Evolutionary conservation across 2,113 vertebrate genomes (phyloP).

Genomic region (Pongo pygmaeus): DNA sequence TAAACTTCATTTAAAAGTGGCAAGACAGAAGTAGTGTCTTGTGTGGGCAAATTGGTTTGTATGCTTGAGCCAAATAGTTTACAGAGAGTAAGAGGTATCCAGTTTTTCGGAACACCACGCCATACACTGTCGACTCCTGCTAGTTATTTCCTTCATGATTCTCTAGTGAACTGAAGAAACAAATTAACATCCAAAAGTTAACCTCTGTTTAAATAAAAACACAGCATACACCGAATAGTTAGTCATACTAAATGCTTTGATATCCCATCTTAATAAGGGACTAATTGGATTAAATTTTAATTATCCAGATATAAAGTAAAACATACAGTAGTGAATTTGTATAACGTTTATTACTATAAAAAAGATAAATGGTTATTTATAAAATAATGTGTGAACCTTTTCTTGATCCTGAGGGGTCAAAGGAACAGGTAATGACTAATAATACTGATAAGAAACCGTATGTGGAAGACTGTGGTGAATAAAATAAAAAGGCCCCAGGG

Average conservation of each 20-base stretch:
- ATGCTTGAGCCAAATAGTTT: neutral
- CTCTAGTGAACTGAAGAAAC: neutral
- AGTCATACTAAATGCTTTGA: slow-evolving; percentile 44
- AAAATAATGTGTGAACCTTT: neutral
- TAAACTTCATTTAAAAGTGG: neutral
- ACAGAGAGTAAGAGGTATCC: neutral
- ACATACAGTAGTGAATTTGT: neutral
- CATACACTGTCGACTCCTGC: neutral
- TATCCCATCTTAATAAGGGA: slow-evolving; percentile 1
- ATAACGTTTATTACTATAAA: neutral
- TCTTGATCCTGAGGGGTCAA: neutral
- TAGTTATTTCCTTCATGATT: neutral
- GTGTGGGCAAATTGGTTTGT: neutral
- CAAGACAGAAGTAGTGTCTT: neutral
- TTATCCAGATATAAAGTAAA: neutral
- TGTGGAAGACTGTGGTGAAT: neutral
- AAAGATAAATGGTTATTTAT: neutral
- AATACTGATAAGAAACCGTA: neutral
- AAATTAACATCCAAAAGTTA: neutral
- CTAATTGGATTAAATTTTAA: slow-evolving; percentile 21
- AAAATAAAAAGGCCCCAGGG: neutral
- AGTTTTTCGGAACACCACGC: neutral
- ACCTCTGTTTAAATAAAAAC: neutral
- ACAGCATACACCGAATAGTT: neutral
- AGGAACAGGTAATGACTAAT: neutral